Conservation (phyloP, 2,797 vertebrate species). For the Gymnothorax javanicus region DNA sequence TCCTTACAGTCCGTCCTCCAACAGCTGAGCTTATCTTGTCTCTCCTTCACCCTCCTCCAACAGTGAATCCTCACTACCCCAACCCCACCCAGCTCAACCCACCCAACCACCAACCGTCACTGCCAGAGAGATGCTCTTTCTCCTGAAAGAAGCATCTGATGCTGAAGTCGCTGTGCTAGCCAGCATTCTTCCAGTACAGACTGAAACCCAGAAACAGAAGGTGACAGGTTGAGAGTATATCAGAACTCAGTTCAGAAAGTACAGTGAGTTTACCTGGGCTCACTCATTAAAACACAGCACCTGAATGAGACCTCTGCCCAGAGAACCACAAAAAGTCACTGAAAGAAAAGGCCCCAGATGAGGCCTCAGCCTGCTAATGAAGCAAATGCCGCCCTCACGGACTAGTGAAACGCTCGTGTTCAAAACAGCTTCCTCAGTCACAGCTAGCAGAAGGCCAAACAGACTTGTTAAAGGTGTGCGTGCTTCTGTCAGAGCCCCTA, state of each 20-base stretch:
- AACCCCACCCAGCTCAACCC: background rate
- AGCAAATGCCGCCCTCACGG: slow-evolving; percentile 33
- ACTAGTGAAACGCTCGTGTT: slow-evolving; percentile 32
- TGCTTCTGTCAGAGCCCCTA: slow-evolving; percentile 65
- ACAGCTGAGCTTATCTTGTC: background rate
- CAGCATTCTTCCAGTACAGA: slow-evolving; percentile 51
- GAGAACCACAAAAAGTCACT: slow-evolving; percentile 54
- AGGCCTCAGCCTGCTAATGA: background rate
- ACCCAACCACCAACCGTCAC: background rate
- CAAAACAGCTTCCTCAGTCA: slow-evolving; percentile 55
- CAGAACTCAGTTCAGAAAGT: slow-evolving; percentile 21
- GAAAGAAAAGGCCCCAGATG: slow-evolving; percentile 19
- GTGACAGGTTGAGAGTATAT: background rate
- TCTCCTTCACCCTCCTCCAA: background rate
- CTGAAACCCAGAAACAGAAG: background rate
- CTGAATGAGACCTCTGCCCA: slow-evolving; percentile 63
- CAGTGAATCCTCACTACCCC: background rate
- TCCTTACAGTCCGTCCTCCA: background rate
- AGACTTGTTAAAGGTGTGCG: slow-evolving; percentile 68
- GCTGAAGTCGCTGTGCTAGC: slow-evolving; percentile 62
- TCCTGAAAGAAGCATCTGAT: background rate
- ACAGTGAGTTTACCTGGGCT: slow-evolving; percentile 55
- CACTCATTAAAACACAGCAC: slow-evolving; percentile 61
- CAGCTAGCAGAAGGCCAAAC: slow-evolving; percentile 64
- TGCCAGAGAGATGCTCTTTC: background rate